Base-by-base conservation (phyloP, 2,888 invertebrate genomes). In the Orthosia gothica region DNA sequence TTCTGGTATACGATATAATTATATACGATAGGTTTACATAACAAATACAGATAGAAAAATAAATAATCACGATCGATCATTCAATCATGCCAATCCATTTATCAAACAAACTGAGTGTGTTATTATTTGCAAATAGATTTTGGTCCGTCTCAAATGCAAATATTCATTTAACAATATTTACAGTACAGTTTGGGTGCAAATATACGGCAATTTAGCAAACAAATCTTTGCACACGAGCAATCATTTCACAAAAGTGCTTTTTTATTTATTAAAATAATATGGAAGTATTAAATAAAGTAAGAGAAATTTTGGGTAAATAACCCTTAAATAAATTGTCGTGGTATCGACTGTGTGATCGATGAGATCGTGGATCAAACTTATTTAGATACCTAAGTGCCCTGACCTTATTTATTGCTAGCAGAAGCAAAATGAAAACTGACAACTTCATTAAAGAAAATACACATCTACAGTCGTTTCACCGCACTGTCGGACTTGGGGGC, bases 101-200 rank as follows among this genome's bases (percentile, higher is more conserved):
- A 54, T 54, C 15, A 61, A 52, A 75, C 47, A 75, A 47, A 59
- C 23, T 13, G 5, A 58, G 13, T 40, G n/a, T 67, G 5, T 70
- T 50, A 52, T 55, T 80, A 59, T 69, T 69, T 59, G 45, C 64
- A 40, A 40, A 61, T 52, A 40, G 20, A 16, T 40, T 70, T 64
- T 20, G 20, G 47, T n/a, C 54, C 26, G n/a, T 40, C 18, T 52
- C 32, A 55, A 62, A 58, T 16, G 32, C 45, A 54, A 66, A 82
- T 70, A 79, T 76, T 76, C 15, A 23, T 26, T 13, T 9, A 58
- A 45, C 16, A 26, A 68, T 76, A 62, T 79, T 76, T 64, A 47
- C 77, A n/a, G n/a, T 16, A 58, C 18, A 20, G 40, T 54, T 71
- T 26, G 50, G 5, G 32, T 62, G 66, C 32, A 50, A 71, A 55